Base-by-base conservation (phyloP, 2,888 invertebrate species). In the Balanococcus diminutus region DNA sequence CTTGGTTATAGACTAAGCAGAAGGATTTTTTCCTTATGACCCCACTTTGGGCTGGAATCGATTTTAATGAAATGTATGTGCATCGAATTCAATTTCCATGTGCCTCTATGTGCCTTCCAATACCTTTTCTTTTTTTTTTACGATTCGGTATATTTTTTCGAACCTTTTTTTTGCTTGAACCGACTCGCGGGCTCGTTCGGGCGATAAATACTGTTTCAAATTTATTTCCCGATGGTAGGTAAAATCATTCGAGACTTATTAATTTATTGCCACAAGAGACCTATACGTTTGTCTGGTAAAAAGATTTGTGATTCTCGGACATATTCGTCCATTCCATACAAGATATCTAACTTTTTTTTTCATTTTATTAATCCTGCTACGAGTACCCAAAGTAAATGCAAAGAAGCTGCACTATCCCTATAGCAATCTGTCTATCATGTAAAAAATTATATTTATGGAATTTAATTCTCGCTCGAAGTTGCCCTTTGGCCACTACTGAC, bases 231-330 rank as follows among this genome's bases (percentile, higher is more conserved):
- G 67, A 67, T 28, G 28, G 25, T 28, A 14, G 67, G 16, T n/a
- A 67, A 67, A 67, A 67, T 67, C 67, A 67, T 67, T 67, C 67
- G 67, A 79, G 36, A 79, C 36, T 79, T 79, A 79, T 79, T 79
- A 79, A 79, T 79, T 79, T 79, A 79, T 79, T 36, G 75, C 75
- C 75, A 79, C 75, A 79, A 79, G 75, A 79, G 75, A 36, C 28
- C 75, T 79, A 79, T 79, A 79, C 36, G 31, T 79, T 79, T 79
- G 36, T 79, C 75, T 36, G 28, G 75, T n/a, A 79, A 36, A 67
- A 67, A 67, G 67, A 67, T 67, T 67, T 67, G 67, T 28, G 67
- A 67, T 67, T 11, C 67, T 67, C 67, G 67, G 67, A 67, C 67
- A 67, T 28, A 67, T 67, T 67, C 67, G 67, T 25, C 67, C 28